A percentile compares a stretch with the other conserved stretches of the same genome.
These are phyloP conservation scores for Notarius quadriscutis DNA, from an alignment of 2,113 vertebrate genomes.

Conservation along the genomic window DNA sequence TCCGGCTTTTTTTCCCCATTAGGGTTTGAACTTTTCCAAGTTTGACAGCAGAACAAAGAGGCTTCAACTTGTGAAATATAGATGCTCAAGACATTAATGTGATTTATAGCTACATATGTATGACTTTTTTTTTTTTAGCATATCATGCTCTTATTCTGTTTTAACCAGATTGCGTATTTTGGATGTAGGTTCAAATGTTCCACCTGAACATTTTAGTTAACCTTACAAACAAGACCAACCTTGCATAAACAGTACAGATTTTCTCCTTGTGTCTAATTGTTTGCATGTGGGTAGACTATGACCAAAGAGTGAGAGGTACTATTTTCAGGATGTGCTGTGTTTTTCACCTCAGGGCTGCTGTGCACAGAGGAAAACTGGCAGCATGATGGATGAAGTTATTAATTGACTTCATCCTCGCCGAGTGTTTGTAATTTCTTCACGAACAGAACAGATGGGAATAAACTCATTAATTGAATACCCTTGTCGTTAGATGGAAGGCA, in stretches of 20 bases:
- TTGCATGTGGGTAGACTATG: background rate
- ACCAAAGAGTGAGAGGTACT: background rate
- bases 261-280: background rate
- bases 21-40: too few relatives aligned
- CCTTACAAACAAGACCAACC: background rate
- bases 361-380: slow-evolving; percentile 50
- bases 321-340: slow-evolving; percentile 41
- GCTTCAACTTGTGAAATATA: background rate
- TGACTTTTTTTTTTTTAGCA: background rate
- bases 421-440: slow-evolving; percentile 56
- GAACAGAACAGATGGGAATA: slow-evolving; percentile 52
- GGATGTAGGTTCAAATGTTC: background rate
- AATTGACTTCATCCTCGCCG: slow-evolving; percentile 63
- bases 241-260: background rate
- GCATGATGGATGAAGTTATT: slow-evolving; percentile 64
- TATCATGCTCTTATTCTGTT: background rate
- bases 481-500: slow-evolving; percentile 37
- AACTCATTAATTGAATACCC: slow-evolving; percentile 57
- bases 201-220: background rate
- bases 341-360: slow-evolving; percentile 43
- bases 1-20: background rate
- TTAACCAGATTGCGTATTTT: background rate
- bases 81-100: background rate
- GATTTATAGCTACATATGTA: too few relatives aligned
- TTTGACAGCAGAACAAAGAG: background rate